Conservation (phyloP, 2,797 vertebrate species). For the Buceros bicornis region DNA sequence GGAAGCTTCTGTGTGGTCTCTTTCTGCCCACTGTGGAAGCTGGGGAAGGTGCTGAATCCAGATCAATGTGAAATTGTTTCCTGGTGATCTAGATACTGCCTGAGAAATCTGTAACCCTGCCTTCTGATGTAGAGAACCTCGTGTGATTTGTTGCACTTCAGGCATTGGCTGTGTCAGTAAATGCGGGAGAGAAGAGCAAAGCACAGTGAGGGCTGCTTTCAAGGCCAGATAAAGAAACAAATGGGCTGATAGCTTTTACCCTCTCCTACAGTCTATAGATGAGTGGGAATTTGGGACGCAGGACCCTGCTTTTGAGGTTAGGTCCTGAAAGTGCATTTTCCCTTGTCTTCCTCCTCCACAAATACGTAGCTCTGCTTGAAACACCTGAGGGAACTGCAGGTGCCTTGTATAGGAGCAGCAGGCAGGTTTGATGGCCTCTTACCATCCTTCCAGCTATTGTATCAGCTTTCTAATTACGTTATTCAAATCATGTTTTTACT, state of each 20-base stretch:
- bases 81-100: neutral
- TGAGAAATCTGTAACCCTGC: neutral
- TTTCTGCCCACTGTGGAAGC: neutral
- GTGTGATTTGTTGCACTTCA: neutral
- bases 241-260: neutral
- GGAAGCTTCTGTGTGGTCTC: neutral
- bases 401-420: accelerated
- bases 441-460: neutral
- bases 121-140: neutral
- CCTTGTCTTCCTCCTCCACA: neutral
- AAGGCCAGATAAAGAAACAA: neutral
- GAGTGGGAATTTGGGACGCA: neutral
- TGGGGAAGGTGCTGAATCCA: neutral
- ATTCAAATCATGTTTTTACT: neutral
- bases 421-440: neutral
- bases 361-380: neutral
- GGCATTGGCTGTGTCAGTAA: neutral
- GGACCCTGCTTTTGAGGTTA: neutral
- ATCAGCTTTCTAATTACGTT: neutral
- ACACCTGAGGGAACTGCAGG: accelerated
- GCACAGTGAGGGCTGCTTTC: neutral
- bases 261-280: too few species aligned
- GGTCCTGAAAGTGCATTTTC: neutral
- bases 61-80: neutral
- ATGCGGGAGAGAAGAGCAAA: neutral